Conservation (phyloP, 2,888 invertebrate genomes). For the Erynnis tages region DNA sequence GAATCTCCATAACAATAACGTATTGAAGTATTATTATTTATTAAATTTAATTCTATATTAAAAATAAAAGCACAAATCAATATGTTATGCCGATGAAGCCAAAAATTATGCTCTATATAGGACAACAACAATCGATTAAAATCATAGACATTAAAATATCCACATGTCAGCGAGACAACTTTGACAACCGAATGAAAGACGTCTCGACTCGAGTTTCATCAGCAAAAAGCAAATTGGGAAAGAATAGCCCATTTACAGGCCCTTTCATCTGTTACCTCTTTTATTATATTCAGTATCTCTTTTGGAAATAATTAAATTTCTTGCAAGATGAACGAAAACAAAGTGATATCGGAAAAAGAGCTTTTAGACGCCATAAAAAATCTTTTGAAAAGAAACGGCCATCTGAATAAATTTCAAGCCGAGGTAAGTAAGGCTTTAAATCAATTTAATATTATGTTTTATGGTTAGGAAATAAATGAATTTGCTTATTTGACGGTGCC, state of each 20-base stretch:
- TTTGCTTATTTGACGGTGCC: background rate
- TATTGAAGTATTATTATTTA: no score
- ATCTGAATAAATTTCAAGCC: conserved; percentile 68
- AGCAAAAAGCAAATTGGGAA: conserved; percentile 18
- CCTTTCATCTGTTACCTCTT: conserved; percentile 25
- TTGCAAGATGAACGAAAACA: conserved; percentile 53
- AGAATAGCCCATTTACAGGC: conserved; percentile 15
- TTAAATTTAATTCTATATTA: no score
- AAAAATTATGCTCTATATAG: no score
- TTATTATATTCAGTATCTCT: conserved; percentile 30
- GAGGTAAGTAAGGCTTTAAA: conserved; percentile 49
- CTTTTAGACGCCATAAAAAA: conserved; percentile 65
- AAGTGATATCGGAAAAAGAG: conserved; percentile 62
- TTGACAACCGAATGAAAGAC: background rate
- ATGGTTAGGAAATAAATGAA: conserved; percentile 2
- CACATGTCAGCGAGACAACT: conserved; percentile 2
- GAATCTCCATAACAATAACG: no score
- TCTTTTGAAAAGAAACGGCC: conserved; percentile 62
- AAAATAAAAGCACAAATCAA: no score
- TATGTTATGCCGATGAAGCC: no score
- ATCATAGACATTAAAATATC: background rate
- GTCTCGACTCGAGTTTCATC: conserved; percentile 1
- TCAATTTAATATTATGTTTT: conserved; percentile 10
- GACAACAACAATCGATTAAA: no score
- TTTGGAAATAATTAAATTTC: conserved; percentile 36